Evolutionary conservation across 2,888 invertebrate genomes (phyloP).

Genomic region (Tupiocoris notatus): DNA sequence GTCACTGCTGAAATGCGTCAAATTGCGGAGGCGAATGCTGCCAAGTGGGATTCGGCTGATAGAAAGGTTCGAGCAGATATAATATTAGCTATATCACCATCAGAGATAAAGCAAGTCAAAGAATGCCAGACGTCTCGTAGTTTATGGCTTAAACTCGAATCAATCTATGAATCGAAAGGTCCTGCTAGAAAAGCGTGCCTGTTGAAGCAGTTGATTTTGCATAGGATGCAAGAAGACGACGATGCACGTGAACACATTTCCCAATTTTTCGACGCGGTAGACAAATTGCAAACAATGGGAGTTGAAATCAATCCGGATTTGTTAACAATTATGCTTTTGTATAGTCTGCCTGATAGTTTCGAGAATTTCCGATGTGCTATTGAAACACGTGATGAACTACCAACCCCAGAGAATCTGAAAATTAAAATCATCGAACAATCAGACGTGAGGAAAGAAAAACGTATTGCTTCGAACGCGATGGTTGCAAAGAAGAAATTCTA

Average conservation of each 20-base stretch:
- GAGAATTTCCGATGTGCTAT: slow-evolving; percentile 18
- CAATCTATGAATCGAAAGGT: slow-evolving; percentile 7
- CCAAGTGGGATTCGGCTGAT: background rate
- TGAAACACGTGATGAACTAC: too few species aligned
- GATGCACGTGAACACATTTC: background rate
- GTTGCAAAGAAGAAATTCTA: too few species aligned
- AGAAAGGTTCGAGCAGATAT: slow-evolving; percentile 11
- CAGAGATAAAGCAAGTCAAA: slow-evolving; percentile 20
- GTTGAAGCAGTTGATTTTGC: slow-evolving; percentile 10
- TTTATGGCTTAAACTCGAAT: background rate
- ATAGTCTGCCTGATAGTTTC: background rate
- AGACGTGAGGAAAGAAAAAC: too few species aligned
- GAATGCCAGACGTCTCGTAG: background rate
- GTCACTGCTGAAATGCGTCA: background rate
- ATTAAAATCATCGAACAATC: too few species aligned
- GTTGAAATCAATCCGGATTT: slow-evolving; percentile 3
- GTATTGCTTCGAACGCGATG: too few species aligned
- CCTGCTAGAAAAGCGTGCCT: slow-evolving; percentile 6
- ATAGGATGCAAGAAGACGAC: background rate
- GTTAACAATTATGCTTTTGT: slow-evolving; percentile 19
- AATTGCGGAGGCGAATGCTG: background rate
- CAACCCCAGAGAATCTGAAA: background rate
- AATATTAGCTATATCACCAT: slow-evolving; percentile 2
- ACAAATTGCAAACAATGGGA: slow-evolving; percentile 5
- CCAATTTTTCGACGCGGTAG: slow-evolving; percentile 13